Evolutionary conservation across 1,140 invertebrate genomes (phyloP), one percentile per base, ranked within the genome.

Genomic region (Habropoda laboriosa): DNA sequence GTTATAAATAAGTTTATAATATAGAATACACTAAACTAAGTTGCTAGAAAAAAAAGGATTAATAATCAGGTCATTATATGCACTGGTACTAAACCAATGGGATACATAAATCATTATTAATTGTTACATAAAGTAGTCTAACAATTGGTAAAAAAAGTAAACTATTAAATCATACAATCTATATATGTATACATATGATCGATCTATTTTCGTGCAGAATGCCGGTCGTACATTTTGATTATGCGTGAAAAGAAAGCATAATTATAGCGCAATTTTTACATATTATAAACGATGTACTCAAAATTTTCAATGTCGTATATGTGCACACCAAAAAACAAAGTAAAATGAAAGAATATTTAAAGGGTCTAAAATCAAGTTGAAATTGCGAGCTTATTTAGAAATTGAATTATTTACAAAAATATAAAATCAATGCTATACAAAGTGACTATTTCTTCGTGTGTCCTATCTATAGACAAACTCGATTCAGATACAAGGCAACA

Each of bases 1-100:
- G 86, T 86, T 87, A 90, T 90, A 90, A 90, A 90, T 90, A 91
- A 90, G 74, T 79, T 84, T 78, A 77, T 78, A 76, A 74, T 79
- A 85, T 70, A 82, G 60, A 64, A 72, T 76, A 68, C 40, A 38
- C 70, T 82, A 80, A 80, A 70, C 78, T 79, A 80, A 67, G 30
- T 81, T 76, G 66, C 76, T 83, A 83, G 47, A 60, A 73, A 83
- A 74, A 79, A 42, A 53, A 51, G 79, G 64, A 81, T 76, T 80
- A 85, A 87, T 86, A 87, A 74, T 83, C 81, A 82, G 85, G 80
- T 86, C 75, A 86, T 87, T 86, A 78, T 71, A 81, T 86, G 78
- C 74, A 85, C 70, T 80, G 51, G 80, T 51, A 75, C 51, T 75
- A 85, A 85, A 79, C 79, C 79, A 88, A 88, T 85, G 80, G 78